Conservation (phyloP, 2,797 vertebrate species). For the Sebastes itinus region DNA sequence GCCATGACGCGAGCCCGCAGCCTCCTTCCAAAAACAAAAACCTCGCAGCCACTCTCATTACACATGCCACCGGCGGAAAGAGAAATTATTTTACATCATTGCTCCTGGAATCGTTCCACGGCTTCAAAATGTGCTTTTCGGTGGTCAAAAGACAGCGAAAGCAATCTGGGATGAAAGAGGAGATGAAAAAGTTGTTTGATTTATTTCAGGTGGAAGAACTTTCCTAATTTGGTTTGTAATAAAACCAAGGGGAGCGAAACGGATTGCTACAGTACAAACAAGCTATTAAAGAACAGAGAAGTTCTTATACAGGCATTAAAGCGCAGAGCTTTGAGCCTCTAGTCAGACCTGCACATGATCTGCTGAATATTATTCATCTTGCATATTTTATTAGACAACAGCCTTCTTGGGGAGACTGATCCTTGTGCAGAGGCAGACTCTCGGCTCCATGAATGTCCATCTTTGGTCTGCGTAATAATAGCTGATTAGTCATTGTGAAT, state of each 20-base stretch:
- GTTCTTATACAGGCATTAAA: background rate
- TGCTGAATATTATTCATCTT: background rate
- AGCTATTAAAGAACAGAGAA: background rate
- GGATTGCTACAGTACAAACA: background rate
- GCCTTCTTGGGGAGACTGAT: background rate
- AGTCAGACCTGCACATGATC: background rate
- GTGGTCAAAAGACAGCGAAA: background rate
- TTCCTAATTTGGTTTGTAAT: constrained; percentile 6
- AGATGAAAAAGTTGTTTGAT: background rate
- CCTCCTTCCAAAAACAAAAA: constrained; percentile 59
- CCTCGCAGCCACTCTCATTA: constrained; percentile 7
- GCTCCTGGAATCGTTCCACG: background rate
- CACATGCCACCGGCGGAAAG: constrained; percentile 25
- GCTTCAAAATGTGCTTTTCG: constrained; percentile 16
- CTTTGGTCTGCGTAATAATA: constrained; percentile 38
- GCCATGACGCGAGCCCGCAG: constrained; percentile 23
- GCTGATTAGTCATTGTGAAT: constrained; percentile 51
- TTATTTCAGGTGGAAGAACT: constrained; percentile 10
- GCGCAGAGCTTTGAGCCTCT: background rate
- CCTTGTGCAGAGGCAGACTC: background rate
- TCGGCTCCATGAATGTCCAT: background rate
- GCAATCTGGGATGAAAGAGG: background rate
- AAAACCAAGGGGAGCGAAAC: background rate
- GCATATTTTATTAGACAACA: constrained; percentile 6
- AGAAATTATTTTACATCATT: constrained; percentile 24